Base-by-base conservation (phyloP, 2,113 vertebrate genomes). In the Xenopus tropicalis region DNA sequence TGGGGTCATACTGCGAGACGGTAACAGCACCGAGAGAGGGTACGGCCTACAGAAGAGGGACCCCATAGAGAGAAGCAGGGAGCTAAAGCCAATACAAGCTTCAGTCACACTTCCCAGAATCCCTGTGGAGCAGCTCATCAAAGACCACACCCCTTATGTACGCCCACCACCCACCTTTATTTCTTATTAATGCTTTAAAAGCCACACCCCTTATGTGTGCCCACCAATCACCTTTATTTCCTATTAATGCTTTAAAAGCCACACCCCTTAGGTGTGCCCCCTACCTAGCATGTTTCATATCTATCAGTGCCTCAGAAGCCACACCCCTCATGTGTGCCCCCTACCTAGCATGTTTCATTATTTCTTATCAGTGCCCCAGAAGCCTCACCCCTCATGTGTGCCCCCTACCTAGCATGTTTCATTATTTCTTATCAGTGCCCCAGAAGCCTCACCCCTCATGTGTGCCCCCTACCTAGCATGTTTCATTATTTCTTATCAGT, bases 1-100 rank as follows among this genome's bases (percentile, higher is more conserved):
- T 0, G 90, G 90, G 1, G 89, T 92, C 51, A 85, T 82, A 61
- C 10, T 91, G 44, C 63, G 70, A 66, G 61, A 79, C 25, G 69
- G 79, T 0, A 12, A 48, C 23, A 59, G 24, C 3, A 61, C 70
- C 70, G 46, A 22, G 12, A 63, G 17, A 0, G 74, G 77, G 8
- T 19, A 1, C 25, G 4, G 0, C 57, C 76, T 42, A 11, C n/a
- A 56, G 14, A 61, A 77, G 8, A 51, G 22, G 0, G 52, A 29
- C 9, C 0, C 0, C 0, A 10, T 0, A 9, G 29, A 12, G 20
- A 21, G 17, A 16, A 14, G 57, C 3, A 0, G 0, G 11, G 25
- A 67, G 3, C 79, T 83, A 43, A 64, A 25, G 0, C 80, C 85
- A 69, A 48, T 14, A 48, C 46, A 48, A 48, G 46, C 52, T n/a